Evolutionary conservation across 2,888 invertebrate species (phyloP).

Genomic region (Atherix ibis): DNA sequence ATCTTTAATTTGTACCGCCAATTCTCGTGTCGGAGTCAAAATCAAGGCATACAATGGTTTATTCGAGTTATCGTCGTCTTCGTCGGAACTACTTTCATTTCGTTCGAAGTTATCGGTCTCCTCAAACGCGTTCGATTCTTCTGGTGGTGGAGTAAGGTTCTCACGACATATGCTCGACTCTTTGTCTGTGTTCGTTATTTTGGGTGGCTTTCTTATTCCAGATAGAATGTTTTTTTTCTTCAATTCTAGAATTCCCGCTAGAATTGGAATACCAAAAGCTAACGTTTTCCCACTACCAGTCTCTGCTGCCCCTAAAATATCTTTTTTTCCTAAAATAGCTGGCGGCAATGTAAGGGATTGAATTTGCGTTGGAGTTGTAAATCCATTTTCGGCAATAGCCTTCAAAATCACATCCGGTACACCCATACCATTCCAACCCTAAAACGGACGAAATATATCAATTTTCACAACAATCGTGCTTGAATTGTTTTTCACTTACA

Average conservation of each 20-base stretch:
- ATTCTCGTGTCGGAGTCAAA: slow-evolving; percentile 87
- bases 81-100: slow-evolving; percentile 17
- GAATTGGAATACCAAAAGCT: slow-evolving; percentile 90
- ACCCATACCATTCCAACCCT: slow-evolving; percentile 50
- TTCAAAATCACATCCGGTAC: slow-evolving; percentile 49
- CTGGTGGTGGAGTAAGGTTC: slow-evolving; percentile 33
- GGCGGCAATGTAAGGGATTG: slow-evolving; percentile 67
- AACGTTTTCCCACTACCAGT: slow-evolving; percentile 98
- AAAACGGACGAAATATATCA: too few species aligned
- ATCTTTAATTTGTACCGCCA: slow-evolving; percentile 85
- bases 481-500: too few species aligned
- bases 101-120: slow-evolving; percentile 9
- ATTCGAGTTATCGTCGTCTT: slow-evolving; percentile 11
- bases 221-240: slow-evolving; percentile 34
- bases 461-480: too few species aligned
- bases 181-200: slow-evolving; percentile 21
- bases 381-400: slow-evolving; percentile 60
- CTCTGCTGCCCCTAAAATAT: slow-evolving; percentile 96
- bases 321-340: slow-evolving; percentile 70
- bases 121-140: slow-evolving; percentile 19
- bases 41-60: slow-evolving; percentile 62
- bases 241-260: slow-evolving; percentile 65
- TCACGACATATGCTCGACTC: slow-evolving; percentile 17
- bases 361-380: slow-evolving; percentile 74
- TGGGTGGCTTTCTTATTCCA: slow-evolving; percentile 18